Percentiles rank a stretch among this genome's conserved stretches.
Evolutionary conservation across 2,113 vertebrate species (phyloP).

Genomic region (Phasianus colchicus): DNA sequence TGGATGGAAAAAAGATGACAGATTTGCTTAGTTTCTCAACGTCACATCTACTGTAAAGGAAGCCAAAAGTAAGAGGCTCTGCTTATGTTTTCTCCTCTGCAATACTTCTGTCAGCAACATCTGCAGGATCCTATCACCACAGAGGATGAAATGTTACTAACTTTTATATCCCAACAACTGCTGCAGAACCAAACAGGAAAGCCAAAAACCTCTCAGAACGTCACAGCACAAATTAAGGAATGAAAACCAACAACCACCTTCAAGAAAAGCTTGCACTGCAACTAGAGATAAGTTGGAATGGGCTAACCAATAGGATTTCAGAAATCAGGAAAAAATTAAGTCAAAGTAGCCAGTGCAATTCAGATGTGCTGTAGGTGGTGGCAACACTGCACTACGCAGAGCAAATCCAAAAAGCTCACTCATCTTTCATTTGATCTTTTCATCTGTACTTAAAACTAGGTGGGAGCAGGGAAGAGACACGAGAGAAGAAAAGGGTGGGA

Average conservation of each 20-base stretch:
- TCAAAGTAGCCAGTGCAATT: not conserved
- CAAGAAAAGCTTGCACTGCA: not conserved
- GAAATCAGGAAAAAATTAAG: not conserved
- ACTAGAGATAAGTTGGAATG: not conserved
- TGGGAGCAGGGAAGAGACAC: not conserved
- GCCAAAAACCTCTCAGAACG: not conserved
- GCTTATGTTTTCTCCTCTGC: not conserved
- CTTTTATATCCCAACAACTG: not conserved
- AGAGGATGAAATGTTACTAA: not conserved
- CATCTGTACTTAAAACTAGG: not conserved
- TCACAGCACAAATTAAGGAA: not conserved
- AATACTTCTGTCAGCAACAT: not conserved
- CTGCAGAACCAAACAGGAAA: not conserved
- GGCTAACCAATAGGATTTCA: not conserved
- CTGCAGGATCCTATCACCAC: not conserved
- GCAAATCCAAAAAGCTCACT: not conserved
- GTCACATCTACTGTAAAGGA: not conserved
- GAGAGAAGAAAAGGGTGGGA: not conserved
- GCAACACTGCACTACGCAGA: not conserved
- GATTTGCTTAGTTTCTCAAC: not conserved
- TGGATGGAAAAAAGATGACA: not conserved
- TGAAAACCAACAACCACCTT: not conserved
- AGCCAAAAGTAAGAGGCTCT: not conserved
- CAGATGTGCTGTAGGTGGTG: not conserved
- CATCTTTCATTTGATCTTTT: not conserved